Base-by-base conservation (phyloP, 2,888 invertebrate species). In the Protodeltote pygarga region DNA sequence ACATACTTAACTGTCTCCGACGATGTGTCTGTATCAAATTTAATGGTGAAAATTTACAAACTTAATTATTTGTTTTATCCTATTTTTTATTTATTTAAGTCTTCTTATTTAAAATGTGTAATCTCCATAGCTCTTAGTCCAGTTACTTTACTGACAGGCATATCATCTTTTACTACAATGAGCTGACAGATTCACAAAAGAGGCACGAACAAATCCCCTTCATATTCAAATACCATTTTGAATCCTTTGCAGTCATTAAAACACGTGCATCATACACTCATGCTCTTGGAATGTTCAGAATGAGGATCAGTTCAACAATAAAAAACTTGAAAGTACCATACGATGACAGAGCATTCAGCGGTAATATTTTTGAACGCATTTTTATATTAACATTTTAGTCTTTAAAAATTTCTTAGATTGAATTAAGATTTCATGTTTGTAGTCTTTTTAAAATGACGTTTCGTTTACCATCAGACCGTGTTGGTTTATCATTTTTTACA, bases 231-330 rank as follows among this genome's bases (percentile, higher is more conserved):
- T 73, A 68, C 61, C 66, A 71, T 71, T 71, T 65, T 32, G 45
- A 71, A 69, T 73, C 58, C 58, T 58, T 61, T 61, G 50, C 62
- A 65, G 58, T 54, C 59, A 65, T 51, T 63, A 70, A 75, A 69
- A 79, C 81, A 81, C 84, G 81, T 85, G 83, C 72, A 72, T 55
- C 53, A 41, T 53, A 72, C 71, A 78, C 71, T 86, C 86, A 85
- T 79, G 73, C 70, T 51, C 67, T 79, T 63, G 87, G 87, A 80
- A 87, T 86, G 82, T 59, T 71, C 73, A 77, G 77, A 77, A 83
- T 82, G 75, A 60, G 66, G 73, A 76, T 74, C 74, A 71, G 64
- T 69, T 64, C 51, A 61, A 62, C 69, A 78, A 72, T 75, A 81
- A 81, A 74, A 67, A 63, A 41, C 65, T 66, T 63, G 48, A 53